Conservation (phyloP, 1,140 invertebrate genomes). For the Heliothis virescens region DNA sequence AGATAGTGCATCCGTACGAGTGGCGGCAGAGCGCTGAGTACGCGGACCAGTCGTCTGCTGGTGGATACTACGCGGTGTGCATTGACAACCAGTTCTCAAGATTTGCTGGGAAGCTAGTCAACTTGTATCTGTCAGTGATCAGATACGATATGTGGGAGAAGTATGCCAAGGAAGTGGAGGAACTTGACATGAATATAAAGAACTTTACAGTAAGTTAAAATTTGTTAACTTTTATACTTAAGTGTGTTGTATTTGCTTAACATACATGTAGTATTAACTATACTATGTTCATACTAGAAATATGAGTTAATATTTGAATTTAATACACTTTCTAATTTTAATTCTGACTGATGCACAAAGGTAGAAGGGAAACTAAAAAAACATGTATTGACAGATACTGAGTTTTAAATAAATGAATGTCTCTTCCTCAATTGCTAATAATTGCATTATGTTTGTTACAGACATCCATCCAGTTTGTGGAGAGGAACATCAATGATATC, state of each 20-base stretch:
- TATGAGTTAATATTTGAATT: no score
- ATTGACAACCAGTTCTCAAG: slow-evolving; percentile 98
- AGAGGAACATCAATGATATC: slow-evolving; percentile 95
- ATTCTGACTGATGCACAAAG: no score
- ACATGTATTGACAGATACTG: no score
- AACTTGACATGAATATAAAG: slow-evolving; percentile 94
- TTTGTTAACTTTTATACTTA: neutral
- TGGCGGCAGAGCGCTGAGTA: slow-evolving; percentile 95
- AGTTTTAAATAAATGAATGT: neutral
- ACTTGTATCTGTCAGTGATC: slow-evolving; percentile 97
- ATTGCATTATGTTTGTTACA: slow-evolving; percentile 76
- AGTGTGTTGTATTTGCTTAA: no score
- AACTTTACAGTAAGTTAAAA: slow-evolving; percentile 93
- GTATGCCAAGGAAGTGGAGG: slow-evolving; percentile 95
- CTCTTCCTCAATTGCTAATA: neutral
- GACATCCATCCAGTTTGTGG: slow-evolving; percentile 91
- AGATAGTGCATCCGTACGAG: slow-evolving; percentile 95
- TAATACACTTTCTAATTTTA: no score
- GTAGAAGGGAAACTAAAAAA: no score
- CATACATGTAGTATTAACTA: no score
- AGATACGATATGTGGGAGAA: slow-evolving; percentile 98
- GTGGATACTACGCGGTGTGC: slow-evolving; percentile 97
- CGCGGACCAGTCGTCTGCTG: slow-evolving; percentile 92
- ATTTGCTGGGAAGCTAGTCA: slow-evolving; percentile 96
- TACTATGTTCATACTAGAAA: no score